Base-by-base conservation (phyloP, 2,113 vertebrate genomes). In the Cyanoderma ruficeps region DNA sequence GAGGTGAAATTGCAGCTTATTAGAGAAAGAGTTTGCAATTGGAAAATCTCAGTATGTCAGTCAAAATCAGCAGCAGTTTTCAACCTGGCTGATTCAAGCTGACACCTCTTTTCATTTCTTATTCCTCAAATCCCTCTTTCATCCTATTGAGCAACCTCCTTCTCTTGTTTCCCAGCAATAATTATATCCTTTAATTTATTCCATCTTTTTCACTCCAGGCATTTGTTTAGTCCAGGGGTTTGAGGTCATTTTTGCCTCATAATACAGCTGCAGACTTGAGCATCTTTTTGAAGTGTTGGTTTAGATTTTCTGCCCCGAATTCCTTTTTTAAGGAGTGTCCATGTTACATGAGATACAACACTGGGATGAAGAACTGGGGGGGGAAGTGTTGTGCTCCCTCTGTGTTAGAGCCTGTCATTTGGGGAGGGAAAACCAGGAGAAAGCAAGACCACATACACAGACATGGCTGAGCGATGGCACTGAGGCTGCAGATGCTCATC, bases 101-200 rank as follows among this genome's bases (percentile, higher is more conserved):
- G 95, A 96, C 90, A 91, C 41, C 46, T 64, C 84, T 81, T 96
- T 97, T 97, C 86, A 93, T 94, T 94, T 94, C 95, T 90, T 87
- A 81, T 96, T 97, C 96, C 74, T 94, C 53, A 90, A 92, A 87
- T 61, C 86, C 6, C 7, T 50, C 57, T 74, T 75, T 89, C 89
- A 69, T 83, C 88, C 87, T 84, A 15, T 21, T 75, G 87, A 81
- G 83, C 14, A 30, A 41, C 37, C 19, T 75, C 42, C 47, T 91
- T 87, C 74, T 56, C 70, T 92, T 56, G 28, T 68, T 95, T 93
- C 91, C 70, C 60, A 72, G 55, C 46, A 70, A 35, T 94, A 92
- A 96, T 92, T 91, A 56, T 59, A 83, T 80, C 50, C 63, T 93
- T 82, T 91, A 83, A 94, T 97, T 91, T 88, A 90, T 93, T 96